phyloP scores from a whole-genome alignment of 2,797 vertebrate genomes.

The Phrynocephalus forsythii region DNA sequence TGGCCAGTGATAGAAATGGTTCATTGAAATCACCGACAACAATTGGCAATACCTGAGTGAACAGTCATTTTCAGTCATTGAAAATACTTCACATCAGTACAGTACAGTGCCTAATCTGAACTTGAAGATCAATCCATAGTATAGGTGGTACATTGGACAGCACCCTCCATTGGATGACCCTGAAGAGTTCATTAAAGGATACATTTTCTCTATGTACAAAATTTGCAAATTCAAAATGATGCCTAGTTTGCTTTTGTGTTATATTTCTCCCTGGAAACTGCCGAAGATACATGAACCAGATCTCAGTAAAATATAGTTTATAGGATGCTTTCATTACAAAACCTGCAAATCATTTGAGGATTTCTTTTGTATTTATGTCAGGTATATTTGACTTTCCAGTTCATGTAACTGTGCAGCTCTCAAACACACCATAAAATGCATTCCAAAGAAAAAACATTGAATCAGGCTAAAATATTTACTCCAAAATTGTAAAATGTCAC shows the following conservation, averaged over 20 bases:
- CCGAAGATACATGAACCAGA: not conserved
- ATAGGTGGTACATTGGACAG: not conserved
- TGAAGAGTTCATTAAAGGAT: not conserved
- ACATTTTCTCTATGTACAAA: not conserved
- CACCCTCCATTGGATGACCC: not conserved
- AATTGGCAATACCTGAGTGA: not conserved
- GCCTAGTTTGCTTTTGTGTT: not conserved
- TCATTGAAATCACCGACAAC: not conserved
- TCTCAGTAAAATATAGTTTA: not conserved
- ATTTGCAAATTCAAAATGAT: not conserved
- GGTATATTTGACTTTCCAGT: constrained; percentile 19
- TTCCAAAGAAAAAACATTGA: constrained; percentile 11
- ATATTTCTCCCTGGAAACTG: not conserved
- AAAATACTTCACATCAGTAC: no score
- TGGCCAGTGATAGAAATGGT: not conserved
- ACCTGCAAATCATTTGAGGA: not conserved
- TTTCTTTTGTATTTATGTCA: not conserved
- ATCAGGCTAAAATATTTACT: constrained; percentile 1
- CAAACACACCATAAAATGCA: constrained; percentile 18
- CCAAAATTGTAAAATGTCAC: constrained; percentile 17
- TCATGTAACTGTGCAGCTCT: not conserved
- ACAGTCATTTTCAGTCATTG: not conserved
- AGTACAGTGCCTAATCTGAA: not conserved
- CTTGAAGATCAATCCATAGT: not conserved
- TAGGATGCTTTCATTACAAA: not conserved